Evolutionary conservation across 2,113 vertebrate species (phyloP).

Genomic region (Ictalurus furcatus): DNA sequence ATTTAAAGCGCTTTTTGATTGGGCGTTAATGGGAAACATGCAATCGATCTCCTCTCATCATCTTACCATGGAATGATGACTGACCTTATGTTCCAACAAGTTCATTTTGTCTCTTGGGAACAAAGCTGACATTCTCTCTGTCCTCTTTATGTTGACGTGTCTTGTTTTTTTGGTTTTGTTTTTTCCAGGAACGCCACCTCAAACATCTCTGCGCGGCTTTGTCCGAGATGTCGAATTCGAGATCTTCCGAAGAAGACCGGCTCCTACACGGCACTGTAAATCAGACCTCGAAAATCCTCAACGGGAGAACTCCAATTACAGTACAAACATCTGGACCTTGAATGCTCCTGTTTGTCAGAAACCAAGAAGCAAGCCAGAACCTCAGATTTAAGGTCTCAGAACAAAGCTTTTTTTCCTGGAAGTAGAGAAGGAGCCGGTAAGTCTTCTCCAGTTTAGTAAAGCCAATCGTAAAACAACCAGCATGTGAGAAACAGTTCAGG

Average conservation of each 20-base stretch:
- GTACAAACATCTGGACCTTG: background rate
- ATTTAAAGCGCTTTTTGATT: background rate
- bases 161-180: too few relatives aligned
- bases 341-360: background rate
- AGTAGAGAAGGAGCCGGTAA: background rate
- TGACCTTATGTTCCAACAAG: background rate
- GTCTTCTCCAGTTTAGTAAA: background rate
- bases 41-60: background rate
- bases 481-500: slow-evolving; percentile 6
- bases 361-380: background rate
- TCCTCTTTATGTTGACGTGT: background rate
- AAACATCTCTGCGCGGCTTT: background rate
- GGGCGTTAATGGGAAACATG: background rate
- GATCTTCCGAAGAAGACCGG: background rate
- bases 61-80: background rate
- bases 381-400: slow-evolving; percentile 3
- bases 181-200: background rate
- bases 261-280: slow-evolving; percentile 1
- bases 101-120: background rate
- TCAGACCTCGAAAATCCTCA: background rate
- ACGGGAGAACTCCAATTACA: background rate
- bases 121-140: background rate
- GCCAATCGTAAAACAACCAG: slow-evolving; percentile 2
- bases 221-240: slow-evolving; percentile 2
- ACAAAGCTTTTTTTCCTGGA: background rate